phyloP scores from a whole-genome alignment of 2,113 vertebrate species.

The Parotia lawesii region DNA sequence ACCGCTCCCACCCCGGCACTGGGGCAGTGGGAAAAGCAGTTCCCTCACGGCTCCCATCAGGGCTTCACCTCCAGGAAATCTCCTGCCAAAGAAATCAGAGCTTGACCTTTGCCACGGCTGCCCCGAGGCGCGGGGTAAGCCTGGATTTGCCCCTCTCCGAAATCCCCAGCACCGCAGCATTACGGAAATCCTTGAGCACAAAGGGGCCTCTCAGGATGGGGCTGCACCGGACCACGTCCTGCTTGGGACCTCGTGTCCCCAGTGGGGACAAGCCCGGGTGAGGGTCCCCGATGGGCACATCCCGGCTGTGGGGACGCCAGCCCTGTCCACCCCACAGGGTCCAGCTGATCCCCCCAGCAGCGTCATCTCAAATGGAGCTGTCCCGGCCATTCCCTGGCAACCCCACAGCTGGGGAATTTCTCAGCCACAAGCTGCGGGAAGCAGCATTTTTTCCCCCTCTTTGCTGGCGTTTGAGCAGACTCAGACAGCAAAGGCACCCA shows the following conservation, averaged over 20 bases:
- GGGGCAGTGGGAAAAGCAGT: neutral
- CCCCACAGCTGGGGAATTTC: neutral
- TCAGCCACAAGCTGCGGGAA: neutral
- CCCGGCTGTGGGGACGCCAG: fast-evolving
- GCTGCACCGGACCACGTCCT: fast-evolving
- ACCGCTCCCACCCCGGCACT: neutral
- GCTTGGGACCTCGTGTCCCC: fast-evolving
- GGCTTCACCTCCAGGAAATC: neutral
- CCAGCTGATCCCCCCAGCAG: neutral
- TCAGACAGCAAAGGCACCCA: neutral
- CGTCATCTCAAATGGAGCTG: fast-evolving
- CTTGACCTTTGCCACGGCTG: fast-evolving
- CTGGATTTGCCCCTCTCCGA: neutral
- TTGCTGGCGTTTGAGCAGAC: neutral
- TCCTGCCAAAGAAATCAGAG: neutral
- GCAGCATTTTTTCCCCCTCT: neutral
- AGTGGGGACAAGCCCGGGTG: fast-evolving
- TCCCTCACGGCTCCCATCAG: fast-evolving
- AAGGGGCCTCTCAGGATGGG: neutral
- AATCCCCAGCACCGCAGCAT: fast-evolving
- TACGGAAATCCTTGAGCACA: neutral
- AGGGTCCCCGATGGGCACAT: fast-evolving
- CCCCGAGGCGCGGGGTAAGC: neutral
- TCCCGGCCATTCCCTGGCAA: neutral
- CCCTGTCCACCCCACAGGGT: fast-evolving